phyloP scores from a whole-genome alignment of 2,888 invertebrate species.

The Urechis unicinctus region DNA sequence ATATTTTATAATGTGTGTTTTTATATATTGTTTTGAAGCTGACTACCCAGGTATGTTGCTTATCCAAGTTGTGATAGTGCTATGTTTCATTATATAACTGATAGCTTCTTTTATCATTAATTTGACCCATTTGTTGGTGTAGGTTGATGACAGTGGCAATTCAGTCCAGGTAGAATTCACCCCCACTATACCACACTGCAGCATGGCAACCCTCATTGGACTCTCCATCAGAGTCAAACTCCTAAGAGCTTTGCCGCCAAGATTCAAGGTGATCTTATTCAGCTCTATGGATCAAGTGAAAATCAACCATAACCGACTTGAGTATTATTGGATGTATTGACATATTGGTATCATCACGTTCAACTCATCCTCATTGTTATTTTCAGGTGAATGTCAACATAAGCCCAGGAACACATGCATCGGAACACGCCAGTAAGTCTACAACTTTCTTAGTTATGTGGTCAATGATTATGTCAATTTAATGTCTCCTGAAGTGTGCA shows the following conservation, averaged over 20 bases:
- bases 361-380: too few relatives aligned
- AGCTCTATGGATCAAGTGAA: too few relatives aligned
- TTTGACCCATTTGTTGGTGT: slow-evolving; percentile 15
- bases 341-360: too few relatives aligned
- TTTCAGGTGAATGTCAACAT: slow-evolving; percentile 78
- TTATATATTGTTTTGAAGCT: background rate
- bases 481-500: too few relatives aligned
- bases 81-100: background rate
- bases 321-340: background rate
- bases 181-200: slow-evolving; percentile 97
- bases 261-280: slow-evolving; percentile 39
- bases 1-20: background rate
- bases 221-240: slow-evolving; percentile 88
- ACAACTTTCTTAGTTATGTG: too few relatives aligned
- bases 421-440: slow-evolving; percentile 66
- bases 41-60: slow-evolving; percentile 1
- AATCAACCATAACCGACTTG: too few relatives aligned
- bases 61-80: background rate
- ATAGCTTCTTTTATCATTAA: background rate
- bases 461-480: too few relatives aligned
- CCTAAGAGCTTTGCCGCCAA: slow-evolving; percentile 58
- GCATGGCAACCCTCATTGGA: slow-evolving; percentile 93
- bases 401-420: slow-evolving; percentile 84
- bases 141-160: slow-evolving; percentile 70
- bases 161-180: slow-evolving; percentile 76